phyloP scores from a whole-genome alignment of 37 sponge, comb jelly and placozoan species.

The Beroe ovata region DNA sequence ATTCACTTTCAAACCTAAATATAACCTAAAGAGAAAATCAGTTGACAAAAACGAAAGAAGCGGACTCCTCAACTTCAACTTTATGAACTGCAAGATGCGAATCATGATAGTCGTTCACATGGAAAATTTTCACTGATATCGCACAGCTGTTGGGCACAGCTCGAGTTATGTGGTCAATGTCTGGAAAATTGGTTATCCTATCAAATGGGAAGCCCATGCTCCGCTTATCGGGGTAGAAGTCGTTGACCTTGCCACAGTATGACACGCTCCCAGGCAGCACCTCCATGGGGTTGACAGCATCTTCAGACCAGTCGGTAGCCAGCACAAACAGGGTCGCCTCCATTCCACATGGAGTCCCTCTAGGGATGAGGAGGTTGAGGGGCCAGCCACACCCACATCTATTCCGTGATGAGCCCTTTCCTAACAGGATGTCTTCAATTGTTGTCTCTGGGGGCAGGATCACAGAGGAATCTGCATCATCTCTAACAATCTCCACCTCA shows the following conservation, averaged over 20 bases:
- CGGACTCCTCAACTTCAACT: neutral
- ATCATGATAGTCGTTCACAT: neutral
- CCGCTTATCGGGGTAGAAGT: slow-evolving; percentile 23
- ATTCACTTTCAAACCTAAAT: too few species aligned
- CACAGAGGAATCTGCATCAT: neutral
- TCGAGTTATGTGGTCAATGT: neutral
- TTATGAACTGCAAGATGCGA: neutral
- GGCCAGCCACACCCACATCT: slow-evolving; percentile 66
- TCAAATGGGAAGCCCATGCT: slow-evolving; percentile 63
- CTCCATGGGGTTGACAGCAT: slow-evolving; percentile 16
- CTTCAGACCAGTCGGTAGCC: slow-evolving; percentile 35
- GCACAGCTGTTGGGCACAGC: neutral
- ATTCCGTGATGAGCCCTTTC: neutral
- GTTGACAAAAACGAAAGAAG: slow-evolving; percentile 14
- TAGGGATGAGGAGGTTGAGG: slow-evolving; percentile 24
- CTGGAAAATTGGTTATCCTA: neutral
- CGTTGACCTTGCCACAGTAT: slow-evolving; percentile 13
- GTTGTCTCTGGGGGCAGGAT: slow-evolving; percentile 61
- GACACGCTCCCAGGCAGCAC: slow-evolving; percentile 52
- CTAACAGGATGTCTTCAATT: slow-evolving; percentile 2
- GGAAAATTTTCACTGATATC: neutral
- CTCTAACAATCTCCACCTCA: neutral
- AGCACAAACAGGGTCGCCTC: neutral
- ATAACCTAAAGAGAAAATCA: neutral
- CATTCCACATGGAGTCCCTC: neutral